phyloP scores from a whole-genome alignment of 1,140 invertebrate species.

The Zaprionus nigranus region DNA sequence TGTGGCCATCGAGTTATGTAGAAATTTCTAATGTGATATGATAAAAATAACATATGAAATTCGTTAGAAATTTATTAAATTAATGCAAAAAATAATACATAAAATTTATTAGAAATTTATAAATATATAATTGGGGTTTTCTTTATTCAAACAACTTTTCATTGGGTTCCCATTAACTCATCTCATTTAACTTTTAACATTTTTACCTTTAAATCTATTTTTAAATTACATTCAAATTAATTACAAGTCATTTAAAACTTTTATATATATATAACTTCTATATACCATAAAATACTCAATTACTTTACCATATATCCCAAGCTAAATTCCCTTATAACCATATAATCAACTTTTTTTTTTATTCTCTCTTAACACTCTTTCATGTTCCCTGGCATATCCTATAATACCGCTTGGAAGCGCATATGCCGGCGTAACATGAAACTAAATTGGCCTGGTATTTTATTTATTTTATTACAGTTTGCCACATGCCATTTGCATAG shows the following conservation, averaged over 20 bases:
- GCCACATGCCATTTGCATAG: constrained; percentile 54
- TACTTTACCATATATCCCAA: background rate
- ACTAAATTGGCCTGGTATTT: constrained; percentile 51
- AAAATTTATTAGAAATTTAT: background rate
- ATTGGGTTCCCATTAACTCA: no score
- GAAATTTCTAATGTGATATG: background rate
- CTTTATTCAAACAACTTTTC: no score
- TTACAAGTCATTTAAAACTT: no score
- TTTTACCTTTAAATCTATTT: no score
- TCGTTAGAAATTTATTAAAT: background rate
- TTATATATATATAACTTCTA: no score
- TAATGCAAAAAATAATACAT: background rate
- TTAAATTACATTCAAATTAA: no score
- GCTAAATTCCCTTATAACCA: background rate
- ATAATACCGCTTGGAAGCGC: background rate
- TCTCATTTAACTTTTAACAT: no score
- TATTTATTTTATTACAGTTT: constrained; percentile 59
- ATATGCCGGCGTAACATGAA: constrained; percentile 13
- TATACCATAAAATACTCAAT: no score
- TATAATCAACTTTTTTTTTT: background rate
- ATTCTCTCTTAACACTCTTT: background rate
- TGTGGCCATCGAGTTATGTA: background rate
- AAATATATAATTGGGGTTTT: background rate
- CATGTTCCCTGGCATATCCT: background rate
- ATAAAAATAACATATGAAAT: background rate